Evolutionary conservation across 2,888 invertebrate species (phyloP).

Genomic region (Heteropelma amictum): DNA sequence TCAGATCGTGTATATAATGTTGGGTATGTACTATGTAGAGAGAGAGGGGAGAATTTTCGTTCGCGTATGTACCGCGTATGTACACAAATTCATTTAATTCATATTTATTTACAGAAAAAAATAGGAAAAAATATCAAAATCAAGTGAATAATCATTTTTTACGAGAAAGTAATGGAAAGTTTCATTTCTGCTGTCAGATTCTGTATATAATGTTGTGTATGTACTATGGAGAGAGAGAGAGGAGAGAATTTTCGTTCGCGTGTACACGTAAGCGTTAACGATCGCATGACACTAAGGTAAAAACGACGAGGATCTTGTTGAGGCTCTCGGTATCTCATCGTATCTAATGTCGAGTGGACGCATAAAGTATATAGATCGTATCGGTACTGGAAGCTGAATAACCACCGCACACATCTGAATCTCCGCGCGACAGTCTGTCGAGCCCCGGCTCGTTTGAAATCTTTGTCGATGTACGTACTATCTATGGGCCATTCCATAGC

Average conservation of each 20-base stretch:
- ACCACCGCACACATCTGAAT: slow-evolving; percentile 5
- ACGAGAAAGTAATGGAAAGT: too few relatives aligned
- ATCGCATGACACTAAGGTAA: slow-evolving; percentile 1
- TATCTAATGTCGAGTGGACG: slow-evolving; percentile 20
- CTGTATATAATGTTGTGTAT: too few relatives aligned
- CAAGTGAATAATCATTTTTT: too few relatives aligned
- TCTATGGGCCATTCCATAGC: neutral
- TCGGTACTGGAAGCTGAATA: slow-evolving; percentile 30
- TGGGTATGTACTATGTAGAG: too few relatives aligned
- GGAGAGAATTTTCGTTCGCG: neutral
- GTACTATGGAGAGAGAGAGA: too few relatives aligned
- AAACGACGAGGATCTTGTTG: slow-evolving; percentile 21
- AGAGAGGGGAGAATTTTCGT: neutral
- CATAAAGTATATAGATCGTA: slow-evolving; percentile 39
- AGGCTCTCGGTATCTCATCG: slow-evolving; percentile 26
- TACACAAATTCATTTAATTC: too few relatives aligned
- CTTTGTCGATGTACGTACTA: neutral
- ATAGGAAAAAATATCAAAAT: too few relatives aligned
- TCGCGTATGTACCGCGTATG: too few relatives aligned
- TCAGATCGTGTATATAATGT: too few relatives aligned
- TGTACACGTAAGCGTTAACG: slow-evolving; percentile 4
- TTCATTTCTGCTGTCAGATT: too few relatives aligned
- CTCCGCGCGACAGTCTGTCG: neutral
- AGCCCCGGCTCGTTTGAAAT: neutral
- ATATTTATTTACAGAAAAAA: too few relatives aligned